Conservation (phyloP, 2,797 vertebrate species). For the Protonibea diacanthus region DNA sequence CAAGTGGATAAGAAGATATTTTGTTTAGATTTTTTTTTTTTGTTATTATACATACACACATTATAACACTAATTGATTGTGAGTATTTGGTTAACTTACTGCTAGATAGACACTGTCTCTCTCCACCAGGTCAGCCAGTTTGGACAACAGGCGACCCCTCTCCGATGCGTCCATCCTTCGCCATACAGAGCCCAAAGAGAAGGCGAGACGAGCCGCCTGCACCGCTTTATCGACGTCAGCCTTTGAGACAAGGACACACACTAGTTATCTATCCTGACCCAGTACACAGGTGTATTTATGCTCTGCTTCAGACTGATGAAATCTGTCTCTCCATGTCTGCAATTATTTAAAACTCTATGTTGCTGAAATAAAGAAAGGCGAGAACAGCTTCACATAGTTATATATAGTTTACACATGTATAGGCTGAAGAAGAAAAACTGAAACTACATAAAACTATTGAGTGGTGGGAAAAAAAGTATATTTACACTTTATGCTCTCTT, state of each 20-base stretch:
- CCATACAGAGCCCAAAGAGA: slow-evolving; percentile 95
- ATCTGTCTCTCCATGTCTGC: not conserved
- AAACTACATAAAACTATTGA: not conserved
- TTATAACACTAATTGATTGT: not conserved
- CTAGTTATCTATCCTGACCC: slow-evolving; percentile 15
- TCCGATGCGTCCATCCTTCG: slow-evolving; percentile 97
- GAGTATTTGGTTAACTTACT: slow-evolving; percentile 56
- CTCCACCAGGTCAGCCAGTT: slow-evolving; percentile 96
- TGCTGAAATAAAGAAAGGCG: not conserved
- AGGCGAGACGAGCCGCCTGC: slow-evolving; percentile 93
- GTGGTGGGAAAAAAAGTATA: not conserved
- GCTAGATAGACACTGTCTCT: slow-evolving; percentile 91
- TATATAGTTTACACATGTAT: not conserved
- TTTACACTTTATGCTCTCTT: not conserved
- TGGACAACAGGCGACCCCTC: slow-evolving; percentile 93
- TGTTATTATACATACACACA: slow-evolving; percentile 18
- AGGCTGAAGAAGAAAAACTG: not conserved
- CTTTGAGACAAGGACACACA: slow-evolving; percentile 73
- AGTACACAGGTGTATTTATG: slow-evolving; percentile 43
- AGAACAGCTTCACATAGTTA: not conserved
- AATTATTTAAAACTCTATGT: not conserved
- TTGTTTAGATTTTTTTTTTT: slow-evolving; percentile 25
- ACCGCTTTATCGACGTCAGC: slow-evolving; percentile 96
- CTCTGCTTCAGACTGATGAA: not conserved
- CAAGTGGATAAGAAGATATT: slow-evolving; percentile 43